Evolutionary conservation across 2,888 invertebrate genomes (phyloP), one percentile per base, ranked within the genome.

Genomic region (Merodon equestris): DNA sequence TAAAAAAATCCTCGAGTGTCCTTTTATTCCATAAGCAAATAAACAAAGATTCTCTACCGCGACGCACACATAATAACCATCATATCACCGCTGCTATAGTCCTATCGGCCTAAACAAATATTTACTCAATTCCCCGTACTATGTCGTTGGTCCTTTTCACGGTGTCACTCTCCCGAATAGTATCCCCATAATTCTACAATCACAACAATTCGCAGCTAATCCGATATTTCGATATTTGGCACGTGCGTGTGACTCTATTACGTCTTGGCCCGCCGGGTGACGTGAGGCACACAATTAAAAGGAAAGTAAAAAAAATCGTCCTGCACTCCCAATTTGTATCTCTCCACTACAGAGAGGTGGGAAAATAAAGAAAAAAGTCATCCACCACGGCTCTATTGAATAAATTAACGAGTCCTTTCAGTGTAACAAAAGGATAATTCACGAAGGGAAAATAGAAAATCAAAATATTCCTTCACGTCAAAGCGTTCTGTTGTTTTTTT

Each of bases 201-300:
- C 79, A 74, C 63, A 79, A 74, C 79, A 79, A 79, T 79, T 79
- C 79, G 53, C 18, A 17, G 74, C 74, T 79, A 79, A 79, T 79
- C 79, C 64, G 48, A 61, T n/a, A n/a, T n/a, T 79, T 64, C 48
- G 51, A 74, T 70, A 68, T 60, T 60, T 60, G 79, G 64, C 79
- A 74, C 79, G 79, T 79, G 79, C 50, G 68, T 60, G 58, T 74
- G 64, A 70, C 64, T 64, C 57, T 48, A 15, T 47, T 15, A 19
- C 51, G 34, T 36, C 34, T 7, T 27, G 7, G 27, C 27, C 27
- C 56, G 54, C 34, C 48, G 42, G 18, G 44, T 15, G 57, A 9
- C 70, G 18, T 47, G 27, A 19, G 57, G 34, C 48, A 54, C 42
- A 58, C 79, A 79, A 79, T 79, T 79, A 74, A 64, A 70, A 64